Evolutionary conservation across 1,140 invertebrate species (phyloP).

Genomic region (Parapsyche elsis): DNA sequence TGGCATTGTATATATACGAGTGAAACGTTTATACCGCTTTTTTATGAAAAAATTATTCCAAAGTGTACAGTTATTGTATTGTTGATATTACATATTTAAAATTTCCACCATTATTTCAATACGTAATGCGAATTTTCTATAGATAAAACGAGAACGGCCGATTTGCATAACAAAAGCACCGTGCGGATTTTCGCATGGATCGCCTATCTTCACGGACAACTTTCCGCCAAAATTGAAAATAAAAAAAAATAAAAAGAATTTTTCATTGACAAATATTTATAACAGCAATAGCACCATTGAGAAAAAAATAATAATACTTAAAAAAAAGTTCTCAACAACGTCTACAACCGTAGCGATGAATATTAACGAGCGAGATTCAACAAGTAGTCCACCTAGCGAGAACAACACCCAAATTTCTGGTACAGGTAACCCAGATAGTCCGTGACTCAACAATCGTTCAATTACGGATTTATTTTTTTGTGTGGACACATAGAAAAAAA

Average conservation of each 20-base stretch:
- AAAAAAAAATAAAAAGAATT: not conserved
- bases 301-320: not conserved
- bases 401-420: constrained; percentile 1
- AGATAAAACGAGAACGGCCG: not conserved
- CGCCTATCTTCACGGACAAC: constrained; percentile 5
- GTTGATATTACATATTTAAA: not conserved
- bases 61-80: too few relatives aligned
- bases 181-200: constrained; percentile 4
- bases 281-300: not conserved
- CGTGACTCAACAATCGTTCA: constrained; percentile 12
- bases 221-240: constrained; percentile 13
- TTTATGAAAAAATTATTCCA: too few relatives aligned
- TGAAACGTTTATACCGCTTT: too few relatives aligned
- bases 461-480: not conserved
- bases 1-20: too few relatives aligned
- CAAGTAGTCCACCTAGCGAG: constrained; percentile 18
- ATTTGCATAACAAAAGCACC: constrained; percentile 16
- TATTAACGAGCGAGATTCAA: constrained; percentile 32
- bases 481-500: too few relatives aligned
- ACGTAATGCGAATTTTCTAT: constrained; percentile 11
- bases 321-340: not conserved
- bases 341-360: not conserved
- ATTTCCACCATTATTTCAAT: not conserved
- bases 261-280: not conserved
- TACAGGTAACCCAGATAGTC: constrained; percentile 26